These are phyloP conservation scores for Scaptomyza graminum DNA, from an alignment of 1,140 invertebrate genomes.

Conservation along the genomic window DNA sequence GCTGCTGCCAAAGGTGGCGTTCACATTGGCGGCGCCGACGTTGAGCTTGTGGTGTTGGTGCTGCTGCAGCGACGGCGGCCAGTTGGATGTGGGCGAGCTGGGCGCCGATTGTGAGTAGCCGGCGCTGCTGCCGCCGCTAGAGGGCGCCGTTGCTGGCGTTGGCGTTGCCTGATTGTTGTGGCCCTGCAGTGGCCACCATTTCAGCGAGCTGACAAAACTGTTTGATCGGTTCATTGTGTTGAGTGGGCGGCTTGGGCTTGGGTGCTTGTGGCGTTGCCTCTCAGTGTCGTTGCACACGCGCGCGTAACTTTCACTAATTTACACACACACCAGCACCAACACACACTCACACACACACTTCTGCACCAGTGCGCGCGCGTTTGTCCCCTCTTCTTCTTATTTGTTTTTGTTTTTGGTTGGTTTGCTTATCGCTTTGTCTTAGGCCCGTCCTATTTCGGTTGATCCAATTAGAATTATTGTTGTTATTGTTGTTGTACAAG, in stretches of 20 bases:
- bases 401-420: not conserved
- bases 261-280: constrained; percentile 37
- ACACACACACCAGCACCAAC: constrained; percentile 15
- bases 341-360: constrained; percentile 1
- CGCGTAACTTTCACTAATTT: constrained; percentile 49
- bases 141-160: constrained; percentile 14
- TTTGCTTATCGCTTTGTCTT: constrained; percentile 20
- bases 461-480: constrained; percentile 29
- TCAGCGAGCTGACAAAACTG: constrained; percentile 80
- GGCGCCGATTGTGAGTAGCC: constrained; percentile 71
- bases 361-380: constrained; percentile 26
- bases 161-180: constrained; percentile 64
- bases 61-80: constrained; percentile 68
- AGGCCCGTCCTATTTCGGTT: constrained; percentile 1
- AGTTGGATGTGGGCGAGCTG: constrained; percentile 71
- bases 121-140: constrained; percentile 37
- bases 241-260: constrained; percentile 24
- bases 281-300: constrained; percentile 41
- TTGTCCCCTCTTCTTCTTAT: constrained; percentile 13
- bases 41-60: constrained; percentile 43
- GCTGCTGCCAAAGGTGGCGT: constrained; percentile 85
- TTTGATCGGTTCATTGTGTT: constrained; percentile 81
- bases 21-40: constrained; percentile 48
- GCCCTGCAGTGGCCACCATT: constrained; percentile 83
- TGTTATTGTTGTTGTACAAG: constrained; percentile 9